A percentile compares a stretch with the other conserved stretches of the same genome.
Conservation (phyloP, 2,113 vertebrate genomes). For the Plecotus auritus region DNA sequence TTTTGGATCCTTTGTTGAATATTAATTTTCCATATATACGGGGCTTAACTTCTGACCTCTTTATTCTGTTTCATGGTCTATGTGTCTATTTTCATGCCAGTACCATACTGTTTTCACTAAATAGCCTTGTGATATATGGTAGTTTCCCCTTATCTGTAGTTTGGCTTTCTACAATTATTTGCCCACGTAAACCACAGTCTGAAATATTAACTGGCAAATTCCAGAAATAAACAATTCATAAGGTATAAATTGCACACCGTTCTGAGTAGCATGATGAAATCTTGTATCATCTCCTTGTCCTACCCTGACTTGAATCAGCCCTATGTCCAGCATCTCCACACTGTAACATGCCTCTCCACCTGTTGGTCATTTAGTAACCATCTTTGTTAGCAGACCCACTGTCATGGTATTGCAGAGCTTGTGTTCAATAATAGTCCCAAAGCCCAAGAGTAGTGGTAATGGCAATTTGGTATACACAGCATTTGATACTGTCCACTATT, state of each 20-base stretch:
- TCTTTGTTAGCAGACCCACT: background rate
- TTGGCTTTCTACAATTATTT: background rate
- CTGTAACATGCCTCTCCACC: background rate
- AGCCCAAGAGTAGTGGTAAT: background rate
- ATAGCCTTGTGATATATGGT: background rate
- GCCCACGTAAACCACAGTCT: background rate
- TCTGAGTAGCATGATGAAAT: background rate
- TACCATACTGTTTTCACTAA: background rate
- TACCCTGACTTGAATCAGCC: background rate
- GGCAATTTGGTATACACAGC: background rate
- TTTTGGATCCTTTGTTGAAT: background rate
- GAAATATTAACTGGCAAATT: background rate
- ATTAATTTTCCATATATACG: background rate
- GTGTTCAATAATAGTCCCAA: background rate
- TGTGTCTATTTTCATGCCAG: background rate
- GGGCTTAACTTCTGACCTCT: background rate
- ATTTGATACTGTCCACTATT: background rate
- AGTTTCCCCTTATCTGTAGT: background rate
- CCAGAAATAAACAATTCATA: background rate
- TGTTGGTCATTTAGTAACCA: background rate
- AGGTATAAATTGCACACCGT: background rate
- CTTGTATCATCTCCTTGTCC: background rate
- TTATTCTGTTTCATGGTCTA: background rate
- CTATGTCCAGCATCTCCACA: background rate
- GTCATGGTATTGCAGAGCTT: background rate